Percentiles rank a stretch among this genome's conserved stretches.
phyloP scores from a whole-genome alignment of 1,140 invertebrate genomes.

The Orchestia grillus region DNA sequence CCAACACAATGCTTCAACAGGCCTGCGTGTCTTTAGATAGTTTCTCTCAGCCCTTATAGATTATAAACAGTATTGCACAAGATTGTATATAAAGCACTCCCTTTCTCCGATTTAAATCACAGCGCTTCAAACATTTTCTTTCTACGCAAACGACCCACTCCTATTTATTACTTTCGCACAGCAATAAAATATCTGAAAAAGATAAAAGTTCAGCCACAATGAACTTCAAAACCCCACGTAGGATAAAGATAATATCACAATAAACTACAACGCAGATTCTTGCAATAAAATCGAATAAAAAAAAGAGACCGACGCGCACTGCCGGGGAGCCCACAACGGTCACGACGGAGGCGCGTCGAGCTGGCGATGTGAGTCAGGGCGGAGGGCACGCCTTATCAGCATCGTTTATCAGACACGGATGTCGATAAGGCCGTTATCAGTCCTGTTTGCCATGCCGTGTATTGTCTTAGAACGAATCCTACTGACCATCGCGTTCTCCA shows the following conservation, averaged over 20 bases:
- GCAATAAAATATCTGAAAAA: not conserved
- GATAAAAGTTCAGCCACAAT: not conserved
- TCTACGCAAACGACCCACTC: not conserved
- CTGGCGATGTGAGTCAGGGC: not conserved
- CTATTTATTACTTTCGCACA: not conserved
- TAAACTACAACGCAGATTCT: not conserved
- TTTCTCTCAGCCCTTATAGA: not conserved
- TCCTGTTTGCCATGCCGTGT: not conserved
- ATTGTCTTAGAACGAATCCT: conserved; percentile 21
- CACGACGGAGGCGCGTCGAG: not conserved
- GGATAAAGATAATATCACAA: not conserved
- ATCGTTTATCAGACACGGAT: not conserved
- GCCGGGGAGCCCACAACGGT: not conserved
- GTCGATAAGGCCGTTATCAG: conserved; percentile 15
- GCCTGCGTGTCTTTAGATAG: not conserved
- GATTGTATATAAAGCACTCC: not conserved
- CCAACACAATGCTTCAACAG: not conserved
- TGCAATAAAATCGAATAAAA: not conserved
- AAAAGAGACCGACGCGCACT: not conserved
- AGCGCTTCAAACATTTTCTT: not conserved
- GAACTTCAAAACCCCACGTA: not conserved
- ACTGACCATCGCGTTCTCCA: not conserved
- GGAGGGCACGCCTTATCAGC: not conserved
- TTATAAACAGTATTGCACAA: not conserved
- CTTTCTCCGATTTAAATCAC: not conserved